phyloP scores from a whole-genome alignment of 2,888 invertebrate species.

The Prosopocoilus inquinatus region DNA sequence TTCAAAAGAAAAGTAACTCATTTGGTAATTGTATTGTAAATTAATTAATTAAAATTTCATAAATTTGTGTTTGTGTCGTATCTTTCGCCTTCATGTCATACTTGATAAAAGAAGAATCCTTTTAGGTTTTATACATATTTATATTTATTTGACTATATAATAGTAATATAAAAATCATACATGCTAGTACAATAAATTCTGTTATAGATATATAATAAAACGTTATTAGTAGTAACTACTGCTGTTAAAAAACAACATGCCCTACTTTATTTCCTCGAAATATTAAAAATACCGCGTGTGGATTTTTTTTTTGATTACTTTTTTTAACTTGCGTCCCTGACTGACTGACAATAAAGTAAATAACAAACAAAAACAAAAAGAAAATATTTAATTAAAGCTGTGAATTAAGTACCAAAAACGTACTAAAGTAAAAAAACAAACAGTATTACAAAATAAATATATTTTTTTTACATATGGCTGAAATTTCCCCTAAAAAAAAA shows the following conservation, averaged over 20 bases:
- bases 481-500: conserved; percentile 13
- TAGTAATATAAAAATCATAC: conserved; percentile 48
- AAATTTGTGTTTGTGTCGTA: no score
- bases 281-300: conserved; percentile 12
- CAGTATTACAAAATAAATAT: conserved; percentile 14
- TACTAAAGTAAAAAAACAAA: conserved; percentile 14
- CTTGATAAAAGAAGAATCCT: not conserved
- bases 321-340: conserved; percentile 18
- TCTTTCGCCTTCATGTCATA: no score
- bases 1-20: conserved; percentile 30
- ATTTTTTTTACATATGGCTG: conserved; percentile 17
- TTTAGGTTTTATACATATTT: conserved; percentile 44
- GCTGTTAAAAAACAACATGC: conserved; percentile 23
- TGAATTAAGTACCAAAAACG: conserved; percentile 19
- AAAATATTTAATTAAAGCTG: conserved; percentile 16
- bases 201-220: conserved; percentile 28
- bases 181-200: conserved; percentile 37
- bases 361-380: not conserved
- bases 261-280: conserved; percentile 15
- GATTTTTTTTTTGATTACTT: conserved; percentile 18
- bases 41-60: not conserved
- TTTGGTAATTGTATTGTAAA: not conserved
- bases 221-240: conserved; percentile 21
- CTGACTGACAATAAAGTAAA: conserved; percentile 7
- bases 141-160: conserved; percentile 43